Conservation (phyloP, 2,888 invertebrate species). For the Tenthredo amoena region DNA sequence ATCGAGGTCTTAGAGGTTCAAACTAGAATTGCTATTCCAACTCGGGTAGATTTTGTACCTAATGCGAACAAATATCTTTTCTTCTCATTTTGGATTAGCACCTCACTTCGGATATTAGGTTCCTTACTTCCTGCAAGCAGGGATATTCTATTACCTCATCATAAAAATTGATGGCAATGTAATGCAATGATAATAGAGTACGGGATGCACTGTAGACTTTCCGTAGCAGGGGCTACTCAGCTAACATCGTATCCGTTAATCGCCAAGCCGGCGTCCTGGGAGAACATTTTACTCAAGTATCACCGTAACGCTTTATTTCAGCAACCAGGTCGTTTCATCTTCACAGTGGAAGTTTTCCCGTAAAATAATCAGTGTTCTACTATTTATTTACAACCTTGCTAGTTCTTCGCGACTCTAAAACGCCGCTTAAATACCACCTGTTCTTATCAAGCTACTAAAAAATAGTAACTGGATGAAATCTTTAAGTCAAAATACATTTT, state of each 20-base stretch:
- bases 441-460: not conserved
- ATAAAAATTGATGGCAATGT: conserved; percentile 37
- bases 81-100: not conserved
- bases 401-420: not conserved
- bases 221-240: not conserved
- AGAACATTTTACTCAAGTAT: conserved; percentile 44
- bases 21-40: not conserved
- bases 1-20: no score
- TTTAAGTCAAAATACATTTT: no score
- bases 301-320: conserved; percentile 24
- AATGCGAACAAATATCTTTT: not conserved
- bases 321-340: not conserved
- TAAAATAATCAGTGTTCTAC: conserved; percentile 19
- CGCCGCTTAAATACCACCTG: not conserved
- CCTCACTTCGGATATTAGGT: not conserved
- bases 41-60: not conserved
- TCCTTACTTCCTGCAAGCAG: not conserved
- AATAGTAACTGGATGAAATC: not conserved
- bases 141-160: conserved; percentile 19
- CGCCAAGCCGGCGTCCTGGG: conserved; percentile 20
- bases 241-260: conserved; percentile 38
- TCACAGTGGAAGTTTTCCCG: not conserved
- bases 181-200: conserved; percentile 42
- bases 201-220: conserved; percentile 31
- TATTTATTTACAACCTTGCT: not conserved